Evolutionary conservation across 2,888 invertebrate species (phyloP).

Genomic region (Apamea anceps): DNA sequence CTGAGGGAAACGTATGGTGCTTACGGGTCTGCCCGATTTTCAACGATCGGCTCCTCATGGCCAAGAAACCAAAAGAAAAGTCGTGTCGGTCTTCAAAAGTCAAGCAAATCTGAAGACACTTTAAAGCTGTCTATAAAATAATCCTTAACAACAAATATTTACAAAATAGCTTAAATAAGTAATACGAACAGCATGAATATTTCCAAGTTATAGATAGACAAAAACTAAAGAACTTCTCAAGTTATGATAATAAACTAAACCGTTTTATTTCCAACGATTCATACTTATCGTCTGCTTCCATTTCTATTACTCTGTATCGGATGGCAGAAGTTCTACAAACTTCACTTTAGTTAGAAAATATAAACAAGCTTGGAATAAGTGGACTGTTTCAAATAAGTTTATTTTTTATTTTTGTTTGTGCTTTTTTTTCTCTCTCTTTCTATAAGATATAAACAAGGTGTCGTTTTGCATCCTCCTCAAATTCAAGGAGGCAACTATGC

Average conservation of each 20-base stretch:
- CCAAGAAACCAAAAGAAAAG: not conserved
- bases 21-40: not conserved
- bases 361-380: slow-evolving; percentile 17
- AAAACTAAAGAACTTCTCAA: slow-evolving; percentile 26
- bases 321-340: slow-evolving; percentile 23
- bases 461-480: too few species aligned
- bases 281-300: slow-evolving; percentile 18
- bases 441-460: not conserved
- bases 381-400: not conserved
- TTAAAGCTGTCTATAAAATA: not conserved
- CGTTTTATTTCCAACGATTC: slow-evolving; percentile 39
- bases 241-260: slow-evolving; percentile 45
- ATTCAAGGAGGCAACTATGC: too few species aligned
- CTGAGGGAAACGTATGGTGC: not conserved
- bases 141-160: not conserved
- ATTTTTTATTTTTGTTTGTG: slow-evolving; percentile 14
- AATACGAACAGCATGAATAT: not conserved
- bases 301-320: slow-evolving; percentile 21
- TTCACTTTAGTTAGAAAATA: slow-evolving; percentile 28
- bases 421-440: not conserved
- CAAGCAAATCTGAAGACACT: not conserved
- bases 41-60: not conserved
- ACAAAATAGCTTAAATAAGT: not conserved
- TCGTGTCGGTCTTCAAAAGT: not conserved
- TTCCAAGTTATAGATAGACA: not conserved